A percentile compares a stretch with the other conserved stretches of the same genome.
These are phyloP conservation scores for Ecliptopera silaceata DNA, from an alignment of 2,888 invertebrate genomes.

Conservation along the genomic window DNA sequence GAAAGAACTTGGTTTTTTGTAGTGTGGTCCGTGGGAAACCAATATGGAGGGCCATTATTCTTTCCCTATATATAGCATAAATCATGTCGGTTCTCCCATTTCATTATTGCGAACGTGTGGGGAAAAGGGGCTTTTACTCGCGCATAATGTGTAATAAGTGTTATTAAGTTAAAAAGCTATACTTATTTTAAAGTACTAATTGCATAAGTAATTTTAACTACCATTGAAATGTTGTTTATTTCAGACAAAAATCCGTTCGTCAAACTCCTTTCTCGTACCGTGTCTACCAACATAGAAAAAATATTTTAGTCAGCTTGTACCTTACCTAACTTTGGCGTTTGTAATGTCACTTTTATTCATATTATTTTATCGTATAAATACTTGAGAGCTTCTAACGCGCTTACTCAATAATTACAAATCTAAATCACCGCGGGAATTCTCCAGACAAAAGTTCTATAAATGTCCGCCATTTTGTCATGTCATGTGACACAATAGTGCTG, in stretches of 20 bases:
- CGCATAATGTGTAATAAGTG: slow-evolving; percentile 3
- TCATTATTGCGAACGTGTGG: slow-evolving; percentile 16
- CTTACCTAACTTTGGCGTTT: too few relatives aligned
- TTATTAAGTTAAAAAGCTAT: too few relatives aligned
- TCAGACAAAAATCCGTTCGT: too few relatives aligned
- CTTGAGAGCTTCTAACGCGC: background rate
- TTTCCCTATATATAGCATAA: slow-evolving; percentile 14
- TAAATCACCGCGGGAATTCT: slow-evolving; percentile 10
- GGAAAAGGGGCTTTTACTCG: background rate
- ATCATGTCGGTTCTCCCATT: slow-evolving; percentile 14
- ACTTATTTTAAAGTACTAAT: too few relatives aligned
- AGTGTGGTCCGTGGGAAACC: slow-evolving; percentile 21
- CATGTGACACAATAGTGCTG: slow-evolving; percentile 25
- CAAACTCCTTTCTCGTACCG: too few relatives aligned
- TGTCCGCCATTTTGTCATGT: slow-evolving; percentile 7
- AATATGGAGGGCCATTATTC: slow-evolving; percentile 4
- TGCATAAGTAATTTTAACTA: too few relatives aligned
- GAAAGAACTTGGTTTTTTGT: slow-evolving; percentile 4
- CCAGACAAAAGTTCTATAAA: slow-evolving; percentile 2
- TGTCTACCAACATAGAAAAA: too few relatives aligned
- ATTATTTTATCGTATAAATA: too few relatives aligned
- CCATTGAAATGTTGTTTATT: too few relatives aligned
- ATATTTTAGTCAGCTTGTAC: too few relatives aligned
- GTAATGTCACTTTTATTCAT: too few relatives aligned
- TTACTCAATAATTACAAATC: background rate